Percentiles rank a stretch among this genome's conserved stretches.
Evolutionary conservation across 2,888 invertebrate species (phyloP).

Genomic region (Phragmatobia fuliginosa): DNA sequence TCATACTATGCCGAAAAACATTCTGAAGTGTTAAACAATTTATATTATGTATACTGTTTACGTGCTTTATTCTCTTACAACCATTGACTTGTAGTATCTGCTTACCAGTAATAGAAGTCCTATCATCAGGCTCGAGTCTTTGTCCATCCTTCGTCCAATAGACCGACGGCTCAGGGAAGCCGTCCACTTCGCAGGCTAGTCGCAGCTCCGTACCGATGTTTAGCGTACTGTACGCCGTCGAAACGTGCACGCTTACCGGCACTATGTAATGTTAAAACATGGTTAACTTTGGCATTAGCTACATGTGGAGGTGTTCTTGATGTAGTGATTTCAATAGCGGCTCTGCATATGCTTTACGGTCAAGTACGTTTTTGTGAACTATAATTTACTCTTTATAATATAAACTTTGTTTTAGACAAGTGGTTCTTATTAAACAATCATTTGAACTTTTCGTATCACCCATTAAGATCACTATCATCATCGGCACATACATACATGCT

Average conservation of each 20-base stretch:
- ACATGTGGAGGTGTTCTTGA: background rate
- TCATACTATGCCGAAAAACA: too few species aligned
- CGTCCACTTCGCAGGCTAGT: conserved; percentile 91
- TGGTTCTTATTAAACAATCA: background rate
- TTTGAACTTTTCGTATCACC: background rate
- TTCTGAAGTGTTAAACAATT: too few species aligned
- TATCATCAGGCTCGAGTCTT: conserved; percentile 83
- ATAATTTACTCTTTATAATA: background rate
- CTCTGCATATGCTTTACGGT: background rate
- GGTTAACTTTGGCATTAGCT: background rate
- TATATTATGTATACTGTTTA: too few species aligned
- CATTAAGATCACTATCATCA: conserved; percentile 1
- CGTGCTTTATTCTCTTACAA: too few species aligned
- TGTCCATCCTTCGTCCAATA: conserved; percentile 93
- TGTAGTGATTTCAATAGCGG: background rate
- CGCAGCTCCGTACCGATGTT: conserved; percentile 89
- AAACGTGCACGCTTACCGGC: conserved; percentile 89
- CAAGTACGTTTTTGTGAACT: background rate
- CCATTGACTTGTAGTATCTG: background rate
- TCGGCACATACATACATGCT: background rate
- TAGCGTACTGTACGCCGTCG: conserved; percentile 83
- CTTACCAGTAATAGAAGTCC: conserved; percentile 89
- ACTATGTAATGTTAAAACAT: conserved; percentile 69
- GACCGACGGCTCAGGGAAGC: conserved; percentile 91
- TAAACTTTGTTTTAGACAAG: background rate